Base-by-base conservation (phyloP, 2,113 vertebrate species). In the Catharus minimus region DNA sequence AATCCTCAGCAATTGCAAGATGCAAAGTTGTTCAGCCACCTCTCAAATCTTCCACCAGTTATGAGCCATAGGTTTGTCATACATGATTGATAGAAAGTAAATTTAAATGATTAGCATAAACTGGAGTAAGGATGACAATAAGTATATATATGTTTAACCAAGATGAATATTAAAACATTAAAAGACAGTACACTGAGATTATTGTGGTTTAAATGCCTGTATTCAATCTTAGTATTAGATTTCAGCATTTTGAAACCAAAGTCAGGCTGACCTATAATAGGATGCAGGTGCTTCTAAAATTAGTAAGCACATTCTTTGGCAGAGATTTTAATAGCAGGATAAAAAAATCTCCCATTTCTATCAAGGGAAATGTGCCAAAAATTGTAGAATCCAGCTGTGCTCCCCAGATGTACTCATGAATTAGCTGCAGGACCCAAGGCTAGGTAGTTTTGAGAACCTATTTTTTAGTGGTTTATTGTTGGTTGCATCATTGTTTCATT, bases 1-100 rank as follows among this genome's bases (percentile, higher is more conserved):
- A 86, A 87, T 82, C 85, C 24, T 90, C 53, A 80, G 28, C 44
- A 95, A 64, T 9, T 66, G 32, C 56, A 89, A 76, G 44, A 61
- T 71, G 62, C 20, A 44, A 80, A 91, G 49, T 60, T 71, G 8
- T 64, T 71, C 80, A 80, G 33, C 24, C 46, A 92, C 24, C 77
- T 92, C 75, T 68, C 55, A 82, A n/a, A 3, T 92, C 85, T 96
- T 94, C 61, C 91, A 66, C 49, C 86, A 93, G 64, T 92, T 93
- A 90, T 41, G 66, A 96, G 53, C 81, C 64, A 72, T 73, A 82
- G 36, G 55, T 94, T 82, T 81, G 47, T 88, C 82, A 23, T 94
- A 66, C 28, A 55, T 74, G 33, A 13, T 76, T 71, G 68, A 44
- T 86, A 89, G 73, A 21, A 93, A 93, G 67, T 90, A 82, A 81